Percentiles rank a stretch among this genome's conserved stretches.
Conservation (phyloP, 92 coral and sea anemone genomes). For the Bergia puertoricense region DNA sequence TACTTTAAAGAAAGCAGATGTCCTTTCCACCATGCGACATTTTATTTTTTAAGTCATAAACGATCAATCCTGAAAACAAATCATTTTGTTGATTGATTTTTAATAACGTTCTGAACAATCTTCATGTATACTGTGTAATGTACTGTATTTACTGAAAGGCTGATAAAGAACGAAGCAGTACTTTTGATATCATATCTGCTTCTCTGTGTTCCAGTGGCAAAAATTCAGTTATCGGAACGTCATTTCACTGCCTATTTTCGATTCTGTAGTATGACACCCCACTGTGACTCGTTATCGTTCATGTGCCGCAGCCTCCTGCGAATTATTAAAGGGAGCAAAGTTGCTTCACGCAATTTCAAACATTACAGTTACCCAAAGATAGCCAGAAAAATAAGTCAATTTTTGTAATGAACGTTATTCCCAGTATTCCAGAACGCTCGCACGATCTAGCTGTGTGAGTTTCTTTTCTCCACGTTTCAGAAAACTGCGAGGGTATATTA, state of each 20-base stretch:
- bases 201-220: not conserved
- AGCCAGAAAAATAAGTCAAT: not conserved
- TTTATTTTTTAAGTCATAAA: not conserved
- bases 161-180: not conserved
- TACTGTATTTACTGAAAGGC: not conserved
- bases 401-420: not conserved
- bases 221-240: not conserved
- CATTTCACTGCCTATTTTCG: not conserved
- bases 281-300: not conserved
- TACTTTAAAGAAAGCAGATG: not conserved
- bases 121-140: not conserved
- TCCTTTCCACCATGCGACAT: not conserved
- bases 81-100: not conserved
- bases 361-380: not conserved
- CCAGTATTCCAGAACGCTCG: too few relatives aligned
- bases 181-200: not conserved
- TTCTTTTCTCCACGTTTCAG: not conserved
- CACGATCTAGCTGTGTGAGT: not conserved
- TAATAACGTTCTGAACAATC: not conserved
- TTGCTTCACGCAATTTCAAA: constrained; percentile 12
- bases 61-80: not conserved
- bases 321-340: not conserved
- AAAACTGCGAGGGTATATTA: not conserved
- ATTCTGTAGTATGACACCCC: not conserved
- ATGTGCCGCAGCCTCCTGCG: not conserved